Evolutionary conservation across 2,797 vertebrate genomes (phyloP).

Genomic region (Myotis pilosus): DNA sequence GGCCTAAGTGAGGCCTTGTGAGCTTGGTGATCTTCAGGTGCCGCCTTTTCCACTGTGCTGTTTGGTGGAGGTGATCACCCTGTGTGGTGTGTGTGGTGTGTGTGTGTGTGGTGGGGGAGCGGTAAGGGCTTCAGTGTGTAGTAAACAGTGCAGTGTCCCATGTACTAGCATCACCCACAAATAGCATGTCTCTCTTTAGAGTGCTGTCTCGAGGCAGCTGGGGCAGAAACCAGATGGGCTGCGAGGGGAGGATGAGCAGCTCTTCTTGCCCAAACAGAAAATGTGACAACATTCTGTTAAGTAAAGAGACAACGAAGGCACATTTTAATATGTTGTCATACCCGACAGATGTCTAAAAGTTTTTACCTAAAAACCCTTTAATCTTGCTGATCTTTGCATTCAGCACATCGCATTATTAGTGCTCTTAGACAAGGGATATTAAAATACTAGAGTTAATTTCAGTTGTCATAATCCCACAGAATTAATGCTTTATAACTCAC

Average conservation of each 20-base stretch:
- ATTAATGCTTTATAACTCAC: neutral
- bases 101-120: slow-evolving; percentile 63
- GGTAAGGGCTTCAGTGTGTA: slow-evolving; percentile 71
- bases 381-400: neutral
- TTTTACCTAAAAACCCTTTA: neutral
- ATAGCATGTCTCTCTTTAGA: slow-evolving; percentile 69
- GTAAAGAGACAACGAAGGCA: slow-evolving; percentile 77
- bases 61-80: slow-evolving; percentile 62
- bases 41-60: slow-evolving; percentile 62
- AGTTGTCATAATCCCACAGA: neutral
- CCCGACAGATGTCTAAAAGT: slow-evolving; percentile 74
- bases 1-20: neutral
- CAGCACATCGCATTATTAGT: neutral
- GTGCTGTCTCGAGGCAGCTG: slow-evolving; percentile 73
- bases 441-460: neutral
- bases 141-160: slow-evolving; percentile 73
- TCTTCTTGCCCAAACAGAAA: slow-evolving; percentile 80
- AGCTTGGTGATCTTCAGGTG: slow-evolving; percentile 53
- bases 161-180: slow-evolving; percentile 62
- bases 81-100: neutral
- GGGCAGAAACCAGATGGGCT: slow-evolving; percentile 81
- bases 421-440: neutral
- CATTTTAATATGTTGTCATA: slow-evolving; percentile 78
- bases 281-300: slow-evolving; percentile 79
- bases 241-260: slow-evolving; percentile 76